Percentiles rank a stretch among this genome's conserved stretches.
Conservation (phyloP, 2,113 vertebrate species). For the Odocoileus hemionus region DNA sequence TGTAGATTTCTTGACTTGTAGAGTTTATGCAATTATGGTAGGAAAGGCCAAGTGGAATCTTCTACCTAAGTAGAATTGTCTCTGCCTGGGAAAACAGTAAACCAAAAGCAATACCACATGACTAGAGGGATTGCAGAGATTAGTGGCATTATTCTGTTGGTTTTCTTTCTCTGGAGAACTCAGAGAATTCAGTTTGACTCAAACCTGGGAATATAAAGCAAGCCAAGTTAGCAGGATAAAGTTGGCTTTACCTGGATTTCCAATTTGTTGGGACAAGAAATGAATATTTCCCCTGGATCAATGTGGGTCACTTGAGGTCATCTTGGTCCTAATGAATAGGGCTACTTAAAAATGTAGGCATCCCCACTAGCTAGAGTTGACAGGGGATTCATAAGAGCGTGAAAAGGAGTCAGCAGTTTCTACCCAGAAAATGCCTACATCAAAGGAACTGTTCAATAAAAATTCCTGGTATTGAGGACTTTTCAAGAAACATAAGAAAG, state of each 20-base stretch:
- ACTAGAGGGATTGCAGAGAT: not conserved
- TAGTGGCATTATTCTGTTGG: not conserved
- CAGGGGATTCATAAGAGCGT: not conserved
- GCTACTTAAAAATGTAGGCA: not conserved
- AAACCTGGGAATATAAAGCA: not conserved
- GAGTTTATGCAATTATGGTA: not conserved
- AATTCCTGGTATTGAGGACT: not conserved
- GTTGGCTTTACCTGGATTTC: not conserved
- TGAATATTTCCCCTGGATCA: not conserved
- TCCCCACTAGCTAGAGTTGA: not conserved
- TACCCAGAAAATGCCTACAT: not conserved
- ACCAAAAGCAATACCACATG: not conserved
- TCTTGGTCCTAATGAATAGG: not conserved
- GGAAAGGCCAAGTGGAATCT: not conserved
- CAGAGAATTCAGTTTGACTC: not conserved
- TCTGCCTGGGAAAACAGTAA: not conserved
- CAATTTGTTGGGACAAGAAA: not conserved
- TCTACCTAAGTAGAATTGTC: not conserved
- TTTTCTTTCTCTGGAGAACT: not conserved
- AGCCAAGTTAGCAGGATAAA: not conserved
- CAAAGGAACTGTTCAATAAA: not conserved
- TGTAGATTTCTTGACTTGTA: not conserved
- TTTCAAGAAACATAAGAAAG: not conserved
- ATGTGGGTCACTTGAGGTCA: not conserved
- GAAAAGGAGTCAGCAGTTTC: not conserved